Percentiles rank a stretch among this genome's conserved stretches.
phyloP scores from a whole-genome alignment of 64 coral and sea anemone genomes.

The Porites australiensis region DNA sequence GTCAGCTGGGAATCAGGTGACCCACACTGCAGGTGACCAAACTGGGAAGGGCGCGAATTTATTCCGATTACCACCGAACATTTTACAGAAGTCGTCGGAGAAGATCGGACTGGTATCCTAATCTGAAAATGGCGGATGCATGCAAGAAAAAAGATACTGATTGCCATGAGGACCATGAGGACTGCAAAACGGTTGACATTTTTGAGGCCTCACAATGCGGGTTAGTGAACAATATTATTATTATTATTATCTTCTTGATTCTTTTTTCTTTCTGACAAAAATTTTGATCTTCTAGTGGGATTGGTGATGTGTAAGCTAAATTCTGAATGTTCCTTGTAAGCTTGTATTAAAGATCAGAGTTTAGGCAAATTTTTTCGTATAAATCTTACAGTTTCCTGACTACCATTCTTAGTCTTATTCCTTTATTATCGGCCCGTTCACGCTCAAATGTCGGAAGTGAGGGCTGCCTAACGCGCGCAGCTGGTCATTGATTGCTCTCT shows the following conservation, averaged over 20 bases:
- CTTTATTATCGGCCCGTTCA: no score
- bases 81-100: neutral
- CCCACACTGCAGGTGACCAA: neutral
- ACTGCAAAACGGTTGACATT: conserved; percentile 76
- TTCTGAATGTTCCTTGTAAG: no score
- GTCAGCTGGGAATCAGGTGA: conserved; percentile 46
- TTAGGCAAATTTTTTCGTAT: no score
- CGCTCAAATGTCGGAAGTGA: no score
- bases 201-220: conserved; percentile 87
- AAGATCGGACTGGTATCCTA: neutral
- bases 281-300: neutral
- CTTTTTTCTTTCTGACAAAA: no score
- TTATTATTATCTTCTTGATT: no score
- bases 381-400: no score
- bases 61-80: conserved; percentile 21
- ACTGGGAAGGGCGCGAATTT: neutral
- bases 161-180: conserved; percentile 32
- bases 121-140: conserved; percentile 76
- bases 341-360: no score
- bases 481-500: no score
- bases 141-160: neutral
- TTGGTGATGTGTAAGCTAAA: no score
- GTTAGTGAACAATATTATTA: conserved; percentile 45
- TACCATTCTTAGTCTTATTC: no score
- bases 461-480: no score